A percentile compares a stretch with the other conserved stretches of the same genome.
phyloP scores from a whole-genome alignment of 2,888 invertebrate genomes.

The Epinotia brunnichana region DNA sequence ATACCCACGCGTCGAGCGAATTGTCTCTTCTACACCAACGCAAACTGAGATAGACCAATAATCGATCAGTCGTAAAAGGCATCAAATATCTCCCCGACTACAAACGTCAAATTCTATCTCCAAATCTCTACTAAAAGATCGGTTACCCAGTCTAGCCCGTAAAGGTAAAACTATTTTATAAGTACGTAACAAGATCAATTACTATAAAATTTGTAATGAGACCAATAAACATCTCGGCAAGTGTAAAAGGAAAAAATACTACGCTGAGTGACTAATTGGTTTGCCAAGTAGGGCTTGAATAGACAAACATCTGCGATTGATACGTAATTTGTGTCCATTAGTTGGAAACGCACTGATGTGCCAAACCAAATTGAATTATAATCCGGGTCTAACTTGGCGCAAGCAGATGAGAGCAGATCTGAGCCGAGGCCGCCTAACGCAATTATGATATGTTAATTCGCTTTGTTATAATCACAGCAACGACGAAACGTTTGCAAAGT shows the following conservation, averaged over 20 bases:
- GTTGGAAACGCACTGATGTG: slow-evolving; percentile 47
- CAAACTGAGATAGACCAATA: not conserved
- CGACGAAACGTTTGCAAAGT: slow-evolving; percentile 51
- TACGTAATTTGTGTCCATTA: slow-evolving; percentile 32
- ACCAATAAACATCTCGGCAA: slow-evolving; percentile 14
- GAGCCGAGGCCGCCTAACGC: slow-evolving; percentile 59
- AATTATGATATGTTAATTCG: slow-evolving; percentile 66
- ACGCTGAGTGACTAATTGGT: slow-evolving; percentile 14
- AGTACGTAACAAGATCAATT: slow-evolving; percentile 8
- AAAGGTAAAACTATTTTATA: slow-evolving; percentile 24
- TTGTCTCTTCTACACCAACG: not conserved
- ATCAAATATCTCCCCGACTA: not conserved
- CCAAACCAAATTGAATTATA: slow-evolving; percentile 64
- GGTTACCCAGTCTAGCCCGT: not conserved
- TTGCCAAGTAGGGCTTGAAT: slow-evolving; percentile 9
- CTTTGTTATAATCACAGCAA: slow-evolving; percentile 59
- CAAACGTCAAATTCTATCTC: not conserved
- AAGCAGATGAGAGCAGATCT: slow-evolving; percentile 63
- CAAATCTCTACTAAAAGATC: slow-evolving; percentile 3
- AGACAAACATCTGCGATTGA: slow-evolving; percentile 29
- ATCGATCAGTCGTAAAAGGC: not conserved
- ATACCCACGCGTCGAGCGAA: not conserved
- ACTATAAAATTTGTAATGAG: slow-evolving; percentile 16
- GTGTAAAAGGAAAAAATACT: slow-evolving; percentile 20
- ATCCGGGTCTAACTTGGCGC: slow-evolving; percentile 56